phyloP scores from a whole-genome alignment of 2,888 invertebrate genomes.

The Dryobota labecula region DNA sequence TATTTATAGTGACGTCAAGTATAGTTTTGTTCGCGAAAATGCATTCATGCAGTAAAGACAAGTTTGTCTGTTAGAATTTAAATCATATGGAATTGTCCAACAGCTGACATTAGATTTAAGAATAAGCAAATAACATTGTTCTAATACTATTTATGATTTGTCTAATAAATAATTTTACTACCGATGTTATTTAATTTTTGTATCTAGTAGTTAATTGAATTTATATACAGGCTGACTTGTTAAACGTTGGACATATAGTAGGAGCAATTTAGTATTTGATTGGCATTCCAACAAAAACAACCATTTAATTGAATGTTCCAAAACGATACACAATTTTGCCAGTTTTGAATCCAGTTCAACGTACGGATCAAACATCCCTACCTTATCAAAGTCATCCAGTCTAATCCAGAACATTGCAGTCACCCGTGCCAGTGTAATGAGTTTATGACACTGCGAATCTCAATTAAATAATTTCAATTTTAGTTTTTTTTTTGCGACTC shows the following conservation, averaged over 20 bases:
- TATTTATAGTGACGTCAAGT: conserved; percentile 14
- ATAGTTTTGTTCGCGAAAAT: background rate
- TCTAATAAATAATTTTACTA: conserved; percentile 38
- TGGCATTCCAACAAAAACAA: background rate
- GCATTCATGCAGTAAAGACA: conserved; percentile 2
- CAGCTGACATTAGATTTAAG: conserved; percentile 3
- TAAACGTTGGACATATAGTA: conserved; percentile 3
- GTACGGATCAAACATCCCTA: background rate
- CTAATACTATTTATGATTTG: conserved; percentile 31
- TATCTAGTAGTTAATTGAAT: background rate
- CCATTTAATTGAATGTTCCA: background rate
- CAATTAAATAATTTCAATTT: background rate
- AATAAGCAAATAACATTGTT: conserved; percentile 14
- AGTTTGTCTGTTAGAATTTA: conserved; percentile 16
- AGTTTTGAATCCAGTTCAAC: background rate
- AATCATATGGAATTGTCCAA: background rate
- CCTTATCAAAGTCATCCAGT: too few relatives aligned
- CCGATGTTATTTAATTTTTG: conserved; percentile 11
- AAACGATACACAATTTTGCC: background rate
- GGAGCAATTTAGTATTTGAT: background rate
- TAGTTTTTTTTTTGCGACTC: background rate
- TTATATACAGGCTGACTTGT: background rate
- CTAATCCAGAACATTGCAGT: background rate
- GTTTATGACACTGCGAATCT: background rate
- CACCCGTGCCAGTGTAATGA: background rate